Percentiles rank a stretch among this genome's conserved stretches.
Conservation (phyloP, 2,113 vertebrate genomes). For the Anguilla rostrata region DNA sequence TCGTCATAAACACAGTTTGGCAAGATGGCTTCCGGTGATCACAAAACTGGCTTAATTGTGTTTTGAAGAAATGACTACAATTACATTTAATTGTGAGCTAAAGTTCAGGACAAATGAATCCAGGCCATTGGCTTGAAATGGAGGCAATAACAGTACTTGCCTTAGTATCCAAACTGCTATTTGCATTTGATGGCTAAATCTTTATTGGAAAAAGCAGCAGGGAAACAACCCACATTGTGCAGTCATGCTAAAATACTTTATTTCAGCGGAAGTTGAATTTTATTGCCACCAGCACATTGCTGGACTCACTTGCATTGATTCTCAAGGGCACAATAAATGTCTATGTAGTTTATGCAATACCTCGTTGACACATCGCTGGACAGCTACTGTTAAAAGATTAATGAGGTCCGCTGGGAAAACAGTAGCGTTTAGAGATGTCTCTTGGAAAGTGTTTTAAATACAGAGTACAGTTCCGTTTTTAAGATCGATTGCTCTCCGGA, state of each 20-base stretch:
- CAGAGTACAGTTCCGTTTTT: not conserved
- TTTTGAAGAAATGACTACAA: too few relatives aligned
- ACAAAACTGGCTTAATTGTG: too few relatives aligned
- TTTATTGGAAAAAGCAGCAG: not conserved
- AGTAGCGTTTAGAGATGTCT: not conserved
- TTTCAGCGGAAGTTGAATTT: not conserved
- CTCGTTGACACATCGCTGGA: not conserved
- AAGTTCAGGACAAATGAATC: too few relatives aligned
- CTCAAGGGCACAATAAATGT: not conserved
- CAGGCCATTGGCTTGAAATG: not conserved
- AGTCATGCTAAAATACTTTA: not conserved
- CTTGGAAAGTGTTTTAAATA: not conserved
- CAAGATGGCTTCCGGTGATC: too few relatives aligned
- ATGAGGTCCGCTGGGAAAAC: not conserved
- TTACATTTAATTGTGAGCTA: too few relatives aligned
- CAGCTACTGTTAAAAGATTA: constrained; percentile 4
- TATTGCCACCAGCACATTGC: not conserved
- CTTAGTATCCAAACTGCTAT: not conserved
- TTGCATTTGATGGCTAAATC: not conserved
- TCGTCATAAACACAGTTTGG: too few relatives aligned
- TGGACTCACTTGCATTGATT: not conserved
- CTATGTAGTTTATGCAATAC: not conserved
- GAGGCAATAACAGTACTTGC: not conserved
- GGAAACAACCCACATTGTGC: not conserved
- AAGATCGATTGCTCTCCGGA: not conserved